A percentile compares a stretch with the other conserved stretches of the same genome.
Conservation (phyloP, 2,888 invertebrate species). For the Phyto melanocephala region DNA sequence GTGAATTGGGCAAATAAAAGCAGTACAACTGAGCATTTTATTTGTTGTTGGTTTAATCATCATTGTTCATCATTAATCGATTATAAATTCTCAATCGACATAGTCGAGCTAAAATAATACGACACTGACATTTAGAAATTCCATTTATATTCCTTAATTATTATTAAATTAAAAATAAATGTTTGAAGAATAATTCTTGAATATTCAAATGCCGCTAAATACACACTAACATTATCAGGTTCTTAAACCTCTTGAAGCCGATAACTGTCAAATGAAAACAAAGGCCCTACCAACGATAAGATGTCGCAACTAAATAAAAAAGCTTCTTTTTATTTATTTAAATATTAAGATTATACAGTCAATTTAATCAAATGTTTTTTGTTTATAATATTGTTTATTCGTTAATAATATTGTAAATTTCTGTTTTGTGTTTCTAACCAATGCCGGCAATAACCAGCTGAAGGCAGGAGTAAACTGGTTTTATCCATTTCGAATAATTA, state of each 20-base stretch:
- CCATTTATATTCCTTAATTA: no score
- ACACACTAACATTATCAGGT: no score
- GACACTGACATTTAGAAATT: no score
- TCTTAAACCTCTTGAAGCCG: neutral
- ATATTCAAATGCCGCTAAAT: no score
- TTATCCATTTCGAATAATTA: constrained; percentile 12
- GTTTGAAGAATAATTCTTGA: no score
- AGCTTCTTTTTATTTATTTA: neutral
- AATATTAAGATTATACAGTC: neutral
- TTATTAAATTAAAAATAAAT: no score
- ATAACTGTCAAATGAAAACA: neutral
- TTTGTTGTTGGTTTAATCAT: no score
- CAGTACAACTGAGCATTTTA: no score
- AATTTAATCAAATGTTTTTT: neutral
- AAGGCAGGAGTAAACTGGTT: constrained; percentile 39
- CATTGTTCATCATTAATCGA: no score
- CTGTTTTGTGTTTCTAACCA: constrained; percentile 12
- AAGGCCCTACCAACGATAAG: neutral
- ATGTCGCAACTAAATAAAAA: neutral
- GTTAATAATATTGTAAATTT: neutral
- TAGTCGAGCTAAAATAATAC: no score
- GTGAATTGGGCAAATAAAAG: no score
- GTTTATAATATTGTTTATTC: neutral
- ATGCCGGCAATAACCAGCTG: constrained; percentile 40
- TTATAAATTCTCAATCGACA: no score